These are phyloP conservation scores for Pheosia tremula DNA, from an alignment of 2,888 invertebrate genomes.

Conservation along the genomic window DNA sequence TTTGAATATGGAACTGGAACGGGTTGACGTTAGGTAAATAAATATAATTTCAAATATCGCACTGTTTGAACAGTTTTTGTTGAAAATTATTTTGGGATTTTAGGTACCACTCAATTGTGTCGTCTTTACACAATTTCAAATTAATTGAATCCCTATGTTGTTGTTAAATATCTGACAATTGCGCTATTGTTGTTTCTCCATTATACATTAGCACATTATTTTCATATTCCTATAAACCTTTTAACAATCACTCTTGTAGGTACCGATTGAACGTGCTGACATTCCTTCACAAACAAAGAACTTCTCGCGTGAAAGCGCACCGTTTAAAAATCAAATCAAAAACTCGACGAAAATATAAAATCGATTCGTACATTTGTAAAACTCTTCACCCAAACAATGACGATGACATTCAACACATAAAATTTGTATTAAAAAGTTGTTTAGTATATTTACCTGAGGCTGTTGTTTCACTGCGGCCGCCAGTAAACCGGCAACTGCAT, in stretches of 20 bases:
- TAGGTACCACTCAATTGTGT: no score
- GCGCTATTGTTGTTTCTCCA: no score
- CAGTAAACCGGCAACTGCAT: conserved; percentile 65
- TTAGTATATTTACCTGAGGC: conserved; percentile 57
- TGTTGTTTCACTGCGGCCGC: conserved; percentile 62
- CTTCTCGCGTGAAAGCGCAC: not conserved
- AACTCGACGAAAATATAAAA: conserved; percentile 1
- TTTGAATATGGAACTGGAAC: no score
- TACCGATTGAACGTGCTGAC: not conserved
- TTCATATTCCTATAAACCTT: not conserved
- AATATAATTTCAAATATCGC: no score
- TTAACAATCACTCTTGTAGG: not conserved
- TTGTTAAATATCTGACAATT: no score
- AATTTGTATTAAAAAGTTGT: not conserved
- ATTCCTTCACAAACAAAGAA: conserved; percentile 1
- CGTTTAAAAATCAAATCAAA: conserved; percentile 1
- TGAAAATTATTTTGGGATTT: no score
- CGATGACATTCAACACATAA: not conserved
- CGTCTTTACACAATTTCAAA: no score
- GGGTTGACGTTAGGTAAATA: no score
- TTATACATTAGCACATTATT: not conserved
- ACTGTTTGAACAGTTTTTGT: no score
- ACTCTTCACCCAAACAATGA: conserved; percentile 8
- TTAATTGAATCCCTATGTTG: no score
- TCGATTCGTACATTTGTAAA: conserved; percentile 13